Base-by-base conservation (phyloP, 2,113 vertebrate genomes). In the Perca flavescens region DNA sequence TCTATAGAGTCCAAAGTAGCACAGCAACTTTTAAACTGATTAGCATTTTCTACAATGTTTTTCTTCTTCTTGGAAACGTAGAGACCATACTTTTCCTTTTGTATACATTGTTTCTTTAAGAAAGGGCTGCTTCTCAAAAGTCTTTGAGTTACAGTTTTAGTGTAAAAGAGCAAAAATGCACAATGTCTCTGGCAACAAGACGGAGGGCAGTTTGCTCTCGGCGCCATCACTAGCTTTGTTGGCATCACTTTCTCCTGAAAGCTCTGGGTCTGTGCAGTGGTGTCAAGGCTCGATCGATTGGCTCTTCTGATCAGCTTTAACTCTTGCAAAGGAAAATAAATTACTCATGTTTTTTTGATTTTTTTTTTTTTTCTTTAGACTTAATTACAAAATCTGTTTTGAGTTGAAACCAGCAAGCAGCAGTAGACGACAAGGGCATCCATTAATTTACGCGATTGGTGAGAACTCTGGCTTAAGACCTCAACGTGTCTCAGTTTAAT, bases 351-450 rank as follows among this genome's bases (percentile, higher is more conserved):
- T 36, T 57, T 40, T 25, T 66, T 85, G 54, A 47, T 36, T 57
- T 40, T 25, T 66, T 85, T 91, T 87, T 77, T 79, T 91, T 93
- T 94, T 95, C 94, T 93, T 76, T 85, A 76, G 62, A 62, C 60
- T 88, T 94, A 91, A 94, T 86, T 94, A 92, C 88, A 96, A 96
- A 90, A 90, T 88, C 64, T 40, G 65, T 86, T 86, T 74, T 52
- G 77, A 89, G 85, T 91, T 79, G 72, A 89, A 90, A 95, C 90
- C 93, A 96, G 95, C 95, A 94, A 96, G 97, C 96, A 97, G 97
- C 97, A 96, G 95, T 96, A 96, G 97, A 96, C 95, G 97, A 96
- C 95, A 73, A 93, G 93, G 94, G 95, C 94, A 92, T 88, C 84
- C 85, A 79, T 94, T 82, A 83, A 94, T 94, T 95, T 93, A 91